Base-by-base conservation (phyloP, 2,113 vertebrate species). In the Anarhynchus alexandrinus region DNA sequence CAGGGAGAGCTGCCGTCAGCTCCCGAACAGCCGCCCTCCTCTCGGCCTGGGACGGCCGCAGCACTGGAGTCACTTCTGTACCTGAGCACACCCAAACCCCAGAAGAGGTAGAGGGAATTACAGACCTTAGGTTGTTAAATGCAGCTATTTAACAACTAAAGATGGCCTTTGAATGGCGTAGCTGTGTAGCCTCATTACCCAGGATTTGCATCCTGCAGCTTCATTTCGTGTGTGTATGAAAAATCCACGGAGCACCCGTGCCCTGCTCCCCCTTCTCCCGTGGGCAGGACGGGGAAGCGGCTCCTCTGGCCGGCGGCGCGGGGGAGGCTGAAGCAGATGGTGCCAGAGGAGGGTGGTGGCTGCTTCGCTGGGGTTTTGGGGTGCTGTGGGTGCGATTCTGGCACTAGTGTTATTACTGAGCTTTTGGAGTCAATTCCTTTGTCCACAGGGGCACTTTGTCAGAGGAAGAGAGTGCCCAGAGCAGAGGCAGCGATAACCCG, bases 401-500 rank as follows among this genome's bases (percentile, higher is more conserved):
- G 23, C 47, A 18, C 10, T 8, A 2, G 51, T 21, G 36, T 27
- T 51, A 3, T 15, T 17, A 8, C 34, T 5, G 42, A 14, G 11
- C n/a, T 7, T 40, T 25, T 23, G 47, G 40, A 5, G 26, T 12
- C 1, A 1, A 6, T 26, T 11, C 47, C 71, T 62, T 26, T 26
- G 40, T 17, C 40, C 19, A 1, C 3, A 3, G 36, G 36, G 45
- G 9, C 22, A 2, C 23, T 1, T 7, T 7, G 51, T 14, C 11
- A 20, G 38, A 17, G 32, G 43, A 25, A n/a, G 5, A 30, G 26
- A 12, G 30, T 2, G 10, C 34, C 6, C 4, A 19, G 65, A 23
- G n/a, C 34, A 2, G 40, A 17, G 55, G 23, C 12, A 5, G n/a
- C 0, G 5, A 6, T 19, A 11, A 11, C 14, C 59, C 6, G 5